Evolutionary conservation across 2,888 invertebrate genomes (phyloP).

Genomic region (Andrena bucephala): DNA sequence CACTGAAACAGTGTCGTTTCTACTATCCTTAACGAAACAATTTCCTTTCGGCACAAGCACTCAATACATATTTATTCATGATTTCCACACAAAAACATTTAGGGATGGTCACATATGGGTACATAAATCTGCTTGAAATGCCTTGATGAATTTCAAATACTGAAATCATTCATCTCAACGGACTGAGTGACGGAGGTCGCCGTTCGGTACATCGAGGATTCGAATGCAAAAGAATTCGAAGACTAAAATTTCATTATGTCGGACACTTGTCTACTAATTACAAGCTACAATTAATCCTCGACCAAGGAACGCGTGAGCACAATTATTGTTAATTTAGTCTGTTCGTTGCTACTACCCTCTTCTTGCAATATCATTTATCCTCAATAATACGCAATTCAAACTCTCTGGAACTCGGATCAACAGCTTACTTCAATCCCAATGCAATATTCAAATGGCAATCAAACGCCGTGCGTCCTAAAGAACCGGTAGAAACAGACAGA

Average conservation of each 20-base stretch:
- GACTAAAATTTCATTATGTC: too few species aligned
- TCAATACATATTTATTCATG: neutral
- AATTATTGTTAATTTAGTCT: neutral
- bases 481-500: neutral
- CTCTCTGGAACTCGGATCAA: too few species aligned
- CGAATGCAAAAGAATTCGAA: neutral
- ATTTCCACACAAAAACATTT: neutral
- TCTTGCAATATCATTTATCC: too few species aligned
- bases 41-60: neutral
- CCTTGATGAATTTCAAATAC: neutral
- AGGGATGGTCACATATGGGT: neutral
- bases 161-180: slow-evolving; percentile 16
- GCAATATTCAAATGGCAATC: too few species aligned
- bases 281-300: neutral
- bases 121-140: neutral
- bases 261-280: neutral
- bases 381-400: too few species aligned
- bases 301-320: neutral
- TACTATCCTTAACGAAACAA: neutral
- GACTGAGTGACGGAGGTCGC: neutral
- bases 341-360: too few species aligned
- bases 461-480: neutral
- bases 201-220: neutral
- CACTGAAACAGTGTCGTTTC: too few species aligned
- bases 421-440: too few species aligned